phyloP scores from a whole-genome alignment of 1,140 invertebrate genomes.

The Vollenhovia emeryi region DNA sequence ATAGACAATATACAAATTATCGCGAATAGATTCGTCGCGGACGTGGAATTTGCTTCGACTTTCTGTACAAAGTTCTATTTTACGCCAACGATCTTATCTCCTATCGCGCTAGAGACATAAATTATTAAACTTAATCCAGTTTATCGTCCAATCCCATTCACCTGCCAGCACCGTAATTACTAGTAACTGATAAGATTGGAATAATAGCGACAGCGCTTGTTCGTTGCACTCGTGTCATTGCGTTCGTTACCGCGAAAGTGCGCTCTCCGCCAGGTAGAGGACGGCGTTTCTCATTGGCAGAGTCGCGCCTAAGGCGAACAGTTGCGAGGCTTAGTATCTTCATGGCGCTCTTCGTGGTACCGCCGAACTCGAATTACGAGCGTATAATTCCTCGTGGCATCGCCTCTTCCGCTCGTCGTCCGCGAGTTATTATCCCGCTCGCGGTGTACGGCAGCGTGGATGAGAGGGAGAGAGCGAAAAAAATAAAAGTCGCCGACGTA shows the following conservation, averaged over 20 bases:
- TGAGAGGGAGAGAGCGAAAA: not conserved
- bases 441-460: not conserved
- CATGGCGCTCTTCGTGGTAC: conserved; percentile 19
- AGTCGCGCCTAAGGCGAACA: conserved; percentile 17
- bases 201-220: conserved; percentile 19
- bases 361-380: conserved; percentile 63
- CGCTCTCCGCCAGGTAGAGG: not conserved
- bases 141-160: not conserved
- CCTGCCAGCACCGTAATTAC: conserved; percentile 14
- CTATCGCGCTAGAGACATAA: not conserved
- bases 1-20: not conserved
- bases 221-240: conserved; percentile 20
- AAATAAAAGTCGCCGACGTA: conserved; percentile 1
- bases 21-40: not conserved
- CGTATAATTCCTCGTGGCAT: conserved; percentile 58
- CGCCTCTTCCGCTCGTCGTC: conserved; percentile 16
- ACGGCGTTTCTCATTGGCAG: conserved; percentile 6
- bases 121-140: not conserved
- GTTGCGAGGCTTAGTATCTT: conserved; percentile 23
- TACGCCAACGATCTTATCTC: not conserved
- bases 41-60: not conserved
- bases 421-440: conserved; percentile 57
- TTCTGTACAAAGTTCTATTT: not conserved
- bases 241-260: conserved; percentile 6
- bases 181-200: conserved; percentile 25